A percentile compares a stretch with the other conserved stretches of the same genome.
Evolutionary conservation across 2,888 invertebrate genomes (phyloP).

Genomic region (Drosophila glabriapex): DNA sequence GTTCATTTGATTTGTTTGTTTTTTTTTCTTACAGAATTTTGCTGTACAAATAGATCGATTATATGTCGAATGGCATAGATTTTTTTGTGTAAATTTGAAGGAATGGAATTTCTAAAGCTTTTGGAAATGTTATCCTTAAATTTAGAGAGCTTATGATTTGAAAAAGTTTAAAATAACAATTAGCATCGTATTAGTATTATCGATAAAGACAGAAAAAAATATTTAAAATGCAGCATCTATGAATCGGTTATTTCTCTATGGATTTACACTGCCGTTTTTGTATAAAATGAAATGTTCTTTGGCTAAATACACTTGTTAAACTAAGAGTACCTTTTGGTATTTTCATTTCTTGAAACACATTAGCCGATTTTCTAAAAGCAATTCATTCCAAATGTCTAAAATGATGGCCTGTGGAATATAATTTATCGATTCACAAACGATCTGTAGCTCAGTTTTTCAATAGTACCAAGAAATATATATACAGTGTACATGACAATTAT

Average conservation of each 20-base stretch:
- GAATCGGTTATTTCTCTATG: background rate
- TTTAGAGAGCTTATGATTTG: background rate
- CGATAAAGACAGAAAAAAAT: background rate
- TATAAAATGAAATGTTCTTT: background rate
- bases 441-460: background rate
- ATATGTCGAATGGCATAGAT: background rate
- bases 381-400: background rate
- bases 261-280: background rate
- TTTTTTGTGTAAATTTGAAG: background rate
- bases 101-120: background rate
- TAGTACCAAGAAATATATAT: background rate
- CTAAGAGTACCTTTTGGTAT: background rate
- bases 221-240: background rate
- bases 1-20: background rate
- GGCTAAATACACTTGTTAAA: background rate
- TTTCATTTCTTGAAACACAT: background rate
- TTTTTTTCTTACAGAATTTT: background rate
- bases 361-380: background rate
- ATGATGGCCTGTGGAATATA: background rate
- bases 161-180: background rate
- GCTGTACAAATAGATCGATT: background rate
- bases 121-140: background rate
- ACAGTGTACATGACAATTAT: background rate
- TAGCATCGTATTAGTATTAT: background rate
- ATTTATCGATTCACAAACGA: background rate